A percentile compares a stretch with the other conserved stretches of the same genome.
Conservation (phyloP, 2,113 vertebrate genomes). For the Ellobius talpinus region DNA sequence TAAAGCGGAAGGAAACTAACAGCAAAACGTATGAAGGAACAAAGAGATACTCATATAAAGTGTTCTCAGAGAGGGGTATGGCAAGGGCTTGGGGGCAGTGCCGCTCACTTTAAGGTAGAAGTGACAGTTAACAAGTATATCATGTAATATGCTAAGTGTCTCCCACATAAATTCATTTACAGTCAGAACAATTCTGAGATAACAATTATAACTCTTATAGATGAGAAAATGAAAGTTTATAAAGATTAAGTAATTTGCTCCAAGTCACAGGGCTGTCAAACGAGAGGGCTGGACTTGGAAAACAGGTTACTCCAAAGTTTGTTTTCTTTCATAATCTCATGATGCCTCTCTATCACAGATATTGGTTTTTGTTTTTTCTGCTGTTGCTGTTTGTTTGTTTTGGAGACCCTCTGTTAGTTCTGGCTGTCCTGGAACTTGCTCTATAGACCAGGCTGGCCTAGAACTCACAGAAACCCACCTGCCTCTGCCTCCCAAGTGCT, state of each 20-base stretch:
- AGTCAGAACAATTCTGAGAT: constrained; percentile 45
- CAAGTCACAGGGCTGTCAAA: too few relatives aligned
- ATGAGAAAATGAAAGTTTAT: constrained; percentile 17
- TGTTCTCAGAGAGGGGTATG: background rate
- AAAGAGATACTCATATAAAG: background rate
- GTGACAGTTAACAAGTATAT: constrained; percentile 14
- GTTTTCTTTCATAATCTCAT: too few relatives aligned
- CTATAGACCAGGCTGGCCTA: background rate
- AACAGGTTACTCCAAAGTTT: too few relatives aligned
- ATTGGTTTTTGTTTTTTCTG: background rate
- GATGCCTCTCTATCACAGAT: background rate
- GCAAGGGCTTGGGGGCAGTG: background rate
- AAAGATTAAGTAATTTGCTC: too few relatives aligned
- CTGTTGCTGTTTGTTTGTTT: background rate
- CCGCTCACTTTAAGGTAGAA: constrained; percentile 44
- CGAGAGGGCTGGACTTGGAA: too few relatives aligned
- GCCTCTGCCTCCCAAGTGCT: background rate
- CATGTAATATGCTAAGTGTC: constrained; percentile 10
- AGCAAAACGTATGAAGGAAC: background rate
- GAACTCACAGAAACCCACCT: background rate
- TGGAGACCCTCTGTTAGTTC: background rate
- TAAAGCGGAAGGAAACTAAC: background rate
- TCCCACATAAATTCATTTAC: constrained; percentile 43
- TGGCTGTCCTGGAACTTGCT: background rate
- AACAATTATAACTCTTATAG: constrained; percentile 12